These are phyloP conservation scores for Drosophila paulistorum DNA, from an alignment of 1,140 invertebrate genomes.

Conservation along the genomic window DNA sequence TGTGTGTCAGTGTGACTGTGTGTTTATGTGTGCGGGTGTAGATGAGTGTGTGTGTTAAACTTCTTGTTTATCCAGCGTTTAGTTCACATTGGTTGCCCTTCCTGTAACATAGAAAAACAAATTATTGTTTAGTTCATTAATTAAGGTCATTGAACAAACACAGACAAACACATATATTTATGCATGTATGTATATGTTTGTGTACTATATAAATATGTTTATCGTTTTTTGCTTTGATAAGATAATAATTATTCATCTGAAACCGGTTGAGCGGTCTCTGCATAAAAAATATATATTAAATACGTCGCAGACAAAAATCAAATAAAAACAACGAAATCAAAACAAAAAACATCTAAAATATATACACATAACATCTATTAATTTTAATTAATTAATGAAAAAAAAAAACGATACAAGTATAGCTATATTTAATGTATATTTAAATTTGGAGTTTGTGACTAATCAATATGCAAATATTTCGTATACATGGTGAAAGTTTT, in stretches of 20 bases:
- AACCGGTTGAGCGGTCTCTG: background rate
- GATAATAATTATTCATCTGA: constrained; percentile 20
- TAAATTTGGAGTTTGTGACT: background rate
- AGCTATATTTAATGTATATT: background rate
- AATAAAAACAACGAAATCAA: constrained; percentile 3
- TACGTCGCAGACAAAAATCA: constrained; percentile 9
- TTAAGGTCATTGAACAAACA: constrained; percentile 22
- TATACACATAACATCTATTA: background rate
- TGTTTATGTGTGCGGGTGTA: constrained; percentile 6
- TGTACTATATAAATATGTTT: constrained; percentile 18
- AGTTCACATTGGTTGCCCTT: constrained; percentile 61
- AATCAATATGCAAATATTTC: constrained; percentile 3
- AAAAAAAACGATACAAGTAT: background rate
- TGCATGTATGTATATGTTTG: background rate
- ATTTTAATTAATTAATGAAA: background rate
- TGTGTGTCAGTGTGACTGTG: constrained; percentile 11
- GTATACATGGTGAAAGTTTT: background rate
- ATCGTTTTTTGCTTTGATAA: constrained; percentile 10
- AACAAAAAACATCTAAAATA: background rate
- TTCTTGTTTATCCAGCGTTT: constrained; percentile 35
- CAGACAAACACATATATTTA: too few relatives aligned
- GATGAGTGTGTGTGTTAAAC: constrained; percentile 27
- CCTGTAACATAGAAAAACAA: constrained; percentile 28
- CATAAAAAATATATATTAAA: constrained; percentile 26
- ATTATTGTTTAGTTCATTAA: constrained; percentile 23